A percentile compares a stretch with the other conserved stretches of the same genome.
These are phyloP conservation scores for Vandiemenella viatica DNA, from an alignment of 2,888 invertebrate genomes.

Conservation along the genomic window DNA sequence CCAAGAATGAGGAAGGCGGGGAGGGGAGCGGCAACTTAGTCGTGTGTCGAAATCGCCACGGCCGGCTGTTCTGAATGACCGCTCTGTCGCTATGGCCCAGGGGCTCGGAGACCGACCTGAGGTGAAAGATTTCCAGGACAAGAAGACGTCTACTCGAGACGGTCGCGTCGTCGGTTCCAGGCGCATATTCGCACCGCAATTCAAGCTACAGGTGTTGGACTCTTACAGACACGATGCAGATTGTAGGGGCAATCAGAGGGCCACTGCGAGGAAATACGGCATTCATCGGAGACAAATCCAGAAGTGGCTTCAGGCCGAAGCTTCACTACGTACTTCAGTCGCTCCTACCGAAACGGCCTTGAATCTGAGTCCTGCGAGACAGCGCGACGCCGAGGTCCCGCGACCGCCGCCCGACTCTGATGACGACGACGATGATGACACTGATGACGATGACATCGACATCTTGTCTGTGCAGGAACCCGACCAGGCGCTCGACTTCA, in stretches of 20 bases:
- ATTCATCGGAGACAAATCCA: constrained; percentile 82
- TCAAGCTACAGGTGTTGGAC: constrained; percentile 76
- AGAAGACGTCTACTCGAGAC: constrained; percentile 8
- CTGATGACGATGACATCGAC: constrained; percentile 15
- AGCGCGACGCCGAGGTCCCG: constrained; percentile 23
- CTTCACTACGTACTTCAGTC: constrained; percentile 59
- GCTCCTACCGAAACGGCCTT: constrained; percentile 26
- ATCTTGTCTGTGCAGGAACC: constrained; percentile 15
- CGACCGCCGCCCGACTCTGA: constrained; percentile 2
- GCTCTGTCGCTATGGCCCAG: constrained; percentile 10
- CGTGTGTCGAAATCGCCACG: constrained; percentile 13
- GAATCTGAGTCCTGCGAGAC: constrained; percentile 33
- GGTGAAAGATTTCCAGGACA: constrained; percentile 7
- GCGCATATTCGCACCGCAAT: constrained; percentile 76
- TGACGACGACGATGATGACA: constrained; percentile 16
- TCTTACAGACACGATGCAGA: constrained; percentile 74
- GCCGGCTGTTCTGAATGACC: constrained; percentile 8
- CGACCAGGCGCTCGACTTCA: constrained; percentile 22
- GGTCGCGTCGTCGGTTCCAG: constrained; percentile 51
- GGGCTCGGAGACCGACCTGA: constrained; percentile 8
- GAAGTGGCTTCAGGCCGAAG: constrained; percentile 81
- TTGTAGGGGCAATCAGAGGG: constrained; percentile 78
- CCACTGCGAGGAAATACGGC: constrained; percentile 78
- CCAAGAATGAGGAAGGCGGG: constrained; percentile 11
- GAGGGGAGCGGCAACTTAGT: constrained; percentile 12